Evolutionary conservation across 2,888 invertebrate genomes (phyloP).

Genomic region (Alviniconcha strummeri): DNA sequence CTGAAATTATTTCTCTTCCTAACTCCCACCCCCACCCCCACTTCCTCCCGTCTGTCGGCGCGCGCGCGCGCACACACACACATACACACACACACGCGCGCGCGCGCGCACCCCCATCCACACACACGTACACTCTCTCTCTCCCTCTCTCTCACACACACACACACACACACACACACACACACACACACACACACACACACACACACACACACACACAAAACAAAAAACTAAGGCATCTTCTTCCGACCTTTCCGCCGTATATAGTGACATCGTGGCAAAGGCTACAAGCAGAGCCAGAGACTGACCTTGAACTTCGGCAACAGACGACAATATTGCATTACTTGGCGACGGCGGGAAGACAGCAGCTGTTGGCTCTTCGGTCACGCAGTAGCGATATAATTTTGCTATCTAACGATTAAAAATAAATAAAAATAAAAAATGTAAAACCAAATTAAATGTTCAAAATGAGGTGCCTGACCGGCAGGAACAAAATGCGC

Average conservation of each 20-base stretch:
- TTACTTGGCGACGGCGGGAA: neutral
- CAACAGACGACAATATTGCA: no score
- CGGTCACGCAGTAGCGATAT: no score
- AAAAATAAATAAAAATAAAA: no score
- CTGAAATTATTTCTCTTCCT: no score
- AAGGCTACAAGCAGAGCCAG: neutral
- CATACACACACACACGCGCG: neutral
- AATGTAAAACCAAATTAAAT: no score
- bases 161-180: conserved; percentile 16
- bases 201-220: conserved; percentile 12
- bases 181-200: neutral
- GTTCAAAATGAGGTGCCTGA: no score
- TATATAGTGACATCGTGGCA: no score
- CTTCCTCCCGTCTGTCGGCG: neutral
- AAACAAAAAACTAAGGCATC: no score
- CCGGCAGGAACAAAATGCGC: no score
- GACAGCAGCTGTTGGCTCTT: no score
- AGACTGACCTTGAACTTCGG: neutral
- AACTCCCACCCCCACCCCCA: neutral
- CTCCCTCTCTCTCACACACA: neutral
- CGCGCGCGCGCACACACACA: neutral
- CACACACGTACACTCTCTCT: neutral
- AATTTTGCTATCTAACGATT: no score
- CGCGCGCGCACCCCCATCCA: neutral
- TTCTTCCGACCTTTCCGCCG: no score